Conservation (phyloP, 1,140 invertebrate genomes). For the Dufourea novaeangliae region DNA sequence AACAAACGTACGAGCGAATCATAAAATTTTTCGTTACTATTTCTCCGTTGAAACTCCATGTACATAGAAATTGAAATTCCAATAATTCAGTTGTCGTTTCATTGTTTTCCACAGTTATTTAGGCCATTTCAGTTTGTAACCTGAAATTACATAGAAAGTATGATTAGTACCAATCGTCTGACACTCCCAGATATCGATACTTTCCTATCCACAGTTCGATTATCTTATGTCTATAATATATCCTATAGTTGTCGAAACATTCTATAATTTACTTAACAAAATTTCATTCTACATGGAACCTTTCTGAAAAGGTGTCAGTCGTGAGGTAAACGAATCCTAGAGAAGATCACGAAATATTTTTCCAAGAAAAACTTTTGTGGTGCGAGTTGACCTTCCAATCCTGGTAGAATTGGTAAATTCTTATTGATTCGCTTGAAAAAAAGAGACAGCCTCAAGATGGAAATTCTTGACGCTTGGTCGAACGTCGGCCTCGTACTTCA, state of each 20-base stretch:
- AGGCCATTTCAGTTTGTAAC: conserved; percentile 22
- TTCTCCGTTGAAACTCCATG: conserved; percentile 10
- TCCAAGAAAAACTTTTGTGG: neutral
- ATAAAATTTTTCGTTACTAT: conserved; percentile 29
- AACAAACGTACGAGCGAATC: no score
- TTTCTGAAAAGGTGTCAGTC: conserved; percentile 2
- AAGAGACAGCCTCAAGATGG: conserved; percentile 37
- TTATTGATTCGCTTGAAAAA: neutral
- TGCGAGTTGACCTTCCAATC: conserved; percentile 29
- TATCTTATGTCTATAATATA: neutral
- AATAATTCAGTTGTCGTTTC: neutral
- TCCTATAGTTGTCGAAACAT: neutral
- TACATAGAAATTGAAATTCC: conserved; percentile 17
- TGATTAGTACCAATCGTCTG: neutral
- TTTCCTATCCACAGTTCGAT: neutral
- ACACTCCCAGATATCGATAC: neutral
- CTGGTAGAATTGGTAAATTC: conserved; percentile 25
- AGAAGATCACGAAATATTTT: neutral
- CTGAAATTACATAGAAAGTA: conserved; percentile 11
- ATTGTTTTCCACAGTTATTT: neutral
- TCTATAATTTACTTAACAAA: neutral
- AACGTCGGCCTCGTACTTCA: neutral
- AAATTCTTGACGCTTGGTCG: conserved; percentile 36
- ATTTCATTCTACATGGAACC: neutral
- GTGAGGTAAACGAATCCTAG: neutral